phyloP scores from a whole-genome alignment of 2,888 invertebrate species.

The Limnephilus auricula region DNA sequence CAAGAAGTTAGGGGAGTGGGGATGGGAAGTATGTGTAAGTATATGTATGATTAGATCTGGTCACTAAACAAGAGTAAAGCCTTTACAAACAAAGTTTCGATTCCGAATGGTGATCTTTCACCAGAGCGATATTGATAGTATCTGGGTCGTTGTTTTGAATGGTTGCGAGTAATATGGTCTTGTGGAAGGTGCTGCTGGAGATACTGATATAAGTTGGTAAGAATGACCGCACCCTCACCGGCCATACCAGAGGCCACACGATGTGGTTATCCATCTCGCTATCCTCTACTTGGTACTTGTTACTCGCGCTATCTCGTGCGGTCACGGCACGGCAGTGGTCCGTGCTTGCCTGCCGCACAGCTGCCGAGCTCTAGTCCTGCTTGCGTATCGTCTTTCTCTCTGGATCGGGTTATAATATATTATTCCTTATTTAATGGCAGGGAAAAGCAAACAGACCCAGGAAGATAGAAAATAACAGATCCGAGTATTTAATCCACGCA shows the following conservation, averaged over 20 bases:
- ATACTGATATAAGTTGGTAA: background rate
- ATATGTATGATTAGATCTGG: too few relatives aligned
- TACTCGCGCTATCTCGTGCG: background rate
- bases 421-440: background rate
- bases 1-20: too few relatives aligned
- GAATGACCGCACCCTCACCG: background rate
- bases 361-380: background rate
- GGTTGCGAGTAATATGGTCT: background rate
- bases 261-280: background rate
- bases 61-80: background rate
- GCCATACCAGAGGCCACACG: background rate
- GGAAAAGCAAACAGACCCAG: background rate
- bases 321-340: background rate
- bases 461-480: background rate
- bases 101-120: background rate
- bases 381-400: background rate
- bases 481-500: background rate
- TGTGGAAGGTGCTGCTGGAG: background rate
- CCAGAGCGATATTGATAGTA: background rate
- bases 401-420: background rate
- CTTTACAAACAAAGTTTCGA: background rate
- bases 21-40: too few relatives aligned
- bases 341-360: background rate
- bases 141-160: background rate
- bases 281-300: background rate